Conservation (phyloP, 1,140 invertebrate genomes). For the Palaemon carinicauda region DNA sequence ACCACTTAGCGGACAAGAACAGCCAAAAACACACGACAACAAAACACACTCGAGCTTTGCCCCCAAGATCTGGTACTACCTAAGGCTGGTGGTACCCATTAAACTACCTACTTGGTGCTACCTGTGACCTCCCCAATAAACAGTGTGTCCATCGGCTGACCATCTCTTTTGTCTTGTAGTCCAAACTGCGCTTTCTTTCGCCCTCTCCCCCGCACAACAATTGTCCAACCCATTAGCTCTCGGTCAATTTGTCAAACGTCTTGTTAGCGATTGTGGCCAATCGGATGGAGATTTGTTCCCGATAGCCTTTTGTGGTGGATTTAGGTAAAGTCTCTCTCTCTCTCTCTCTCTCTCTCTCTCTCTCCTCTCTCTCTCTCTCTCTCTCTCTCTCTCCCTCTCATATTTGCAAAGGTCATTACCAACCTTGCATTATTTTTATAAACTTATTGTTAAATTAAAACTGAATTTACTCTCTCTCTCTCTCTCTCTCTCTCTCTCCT, state of each 20-base stretch:
- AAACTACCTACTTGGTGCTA: no score
- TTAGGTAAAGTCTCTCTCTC: background rate
- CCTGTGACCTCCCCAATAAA: no score
- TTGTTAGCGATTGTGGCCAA: conserved; percentile 28
- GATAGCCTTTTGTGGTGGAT: conserved; percentile 2
- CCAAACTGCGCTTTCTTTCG: no score
- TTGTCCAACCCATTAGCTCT: conserved; percentile 29
- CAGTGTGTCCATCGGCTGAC: no score
- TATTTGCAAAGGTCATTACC: no score
- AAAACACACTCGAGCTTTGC: no score
- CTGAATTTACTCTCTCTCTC: background rate
- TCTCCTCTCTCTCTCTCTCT: background rate
- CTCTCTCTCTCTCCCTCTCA: conserved; percentile 20
- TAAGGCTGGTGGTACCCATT: no score
- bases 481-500: background rate
- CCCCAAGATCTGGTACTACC: no score
- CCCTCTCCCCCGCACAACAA: background rate
- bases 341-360: background rate
- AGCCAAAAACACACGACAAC: no score
- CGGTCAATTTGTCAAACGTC: conserved; percentile 48
- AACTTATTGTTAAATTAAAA: background rate
- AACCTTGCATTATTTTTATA: no score
- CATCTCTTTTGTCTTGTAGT: no score
- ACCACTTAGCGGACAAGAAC: no score
- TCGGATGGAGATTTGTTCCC: conserved; percentile 13